Conservation (phyloP, 2,797 vertebrate species). For the Sphenodon punctatus region DNA sequence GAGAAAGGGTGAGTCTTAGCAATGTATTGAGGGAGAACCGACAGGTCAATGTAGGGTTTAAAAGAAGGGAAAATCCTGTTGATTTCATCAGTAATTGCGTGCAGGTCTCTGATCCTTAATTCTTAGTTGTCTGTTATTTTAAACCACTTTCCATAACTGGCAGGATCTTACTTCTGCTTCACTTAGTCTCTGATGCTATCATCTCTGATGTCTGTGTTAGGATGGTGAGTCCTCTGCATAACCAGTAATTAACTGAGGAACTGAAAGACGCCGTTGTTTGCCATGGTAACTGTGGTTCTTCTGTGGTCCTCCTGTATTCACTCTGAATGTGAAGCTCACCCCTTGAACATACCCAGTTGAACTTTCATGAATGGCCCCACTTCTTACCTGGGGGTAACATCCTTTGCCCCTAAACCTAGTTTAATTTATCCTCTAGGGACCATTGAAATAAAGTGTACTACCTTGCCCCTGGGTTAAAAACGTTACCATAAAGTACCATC, state of each 20-base stretch:
- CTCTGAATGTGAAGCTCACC: not conserved
- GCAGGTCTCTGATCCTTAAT: not conserved
- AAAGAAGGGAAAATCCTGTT: no score
- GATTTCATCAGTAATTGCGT: not conserved
- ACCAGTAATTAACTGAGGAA: not conserved
- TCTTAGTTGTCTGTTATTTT: not conserved
- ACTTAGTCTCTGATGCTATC: not conserved
- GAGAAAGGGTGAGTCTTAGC: no score
- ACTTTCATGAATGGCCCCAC: not conserved
- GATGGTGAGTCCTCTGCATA: not conserved
- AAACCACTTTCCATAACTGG: not conserved
- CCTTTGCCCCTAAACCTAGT: no score
- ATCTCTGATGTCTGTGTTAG: not conserved
- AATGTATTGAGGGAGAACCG: no score
- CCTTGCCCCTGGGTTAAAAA: no score
- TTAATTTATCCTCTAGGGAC: no score
- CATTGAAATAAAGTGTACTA: no score
- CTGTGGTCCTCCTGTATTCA: rapidly evolving
- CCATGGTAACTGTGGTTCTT: no score
- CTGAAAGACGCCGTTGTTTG: not conserved
- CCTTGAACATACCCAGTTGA: not conserved
- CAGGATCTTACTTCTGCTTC: not conserved
- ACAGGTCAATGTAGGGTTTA: no score
- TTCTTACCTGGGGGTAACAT: no score
- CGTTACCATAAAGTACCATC: no score